Evolutionary conservation across 2,888 invertebrate genomes (phyloP).

Genomic region (Mythimna loreyi): DNA sequence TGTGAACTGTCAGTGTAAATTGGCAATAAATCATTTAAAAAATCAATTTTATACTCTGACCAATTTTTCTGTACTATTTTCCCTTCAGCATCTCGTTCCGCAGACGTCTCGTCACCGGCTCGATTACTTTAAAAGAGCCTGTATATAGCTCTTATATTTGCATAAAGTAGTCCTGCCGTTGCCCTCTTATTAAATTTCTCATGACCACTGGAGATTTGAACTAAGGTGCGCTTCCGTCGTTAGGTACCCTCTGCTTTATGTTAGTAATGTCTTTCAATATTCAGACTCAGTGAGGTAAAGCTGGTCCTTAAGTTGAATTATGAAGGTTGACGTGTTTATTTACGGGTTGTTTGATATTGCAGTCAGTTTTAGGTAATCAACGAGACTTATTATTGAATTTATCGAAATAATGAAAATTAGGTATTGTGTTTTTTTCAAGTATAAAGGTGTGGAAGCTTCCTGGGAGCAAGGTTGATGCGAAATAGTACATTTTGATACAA

Average conservation of each 20-base stretch:
- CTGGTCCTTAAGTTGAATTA: conserved; percentile 8
- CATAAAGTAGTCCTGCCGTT: conserved; percentile 67
- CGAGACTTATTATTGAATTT: no score
- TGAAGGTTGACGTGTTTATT: conserved; percentile 8
- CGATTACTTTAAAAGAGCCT: conserved; percentile 24
- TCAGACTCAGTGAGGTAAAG: conserved; percentile 21
- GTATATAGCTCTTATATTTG: conserved; percentile 63
- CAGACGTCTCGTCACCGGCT: conserved; percentile 14
- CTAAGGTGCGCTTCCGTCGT: conserved; percentile 48
- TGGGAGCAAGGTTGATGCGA: no score
- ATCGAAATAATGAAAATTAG: no score
- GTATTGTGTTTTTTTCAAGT: no score
- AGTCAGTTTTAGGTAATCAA: no score
- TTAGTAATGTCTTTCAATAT: conserved; percentile 41
- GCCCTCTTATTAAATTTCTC: conserved; percentile 74
- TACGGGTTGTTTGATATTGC: not conserved
- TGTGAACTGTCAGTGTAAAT: no score
- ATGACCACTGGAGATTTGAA: conserved; percentile 66
- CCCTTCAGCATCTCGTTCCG: conserved; percentile 4
- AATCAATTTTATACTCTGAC: no score
- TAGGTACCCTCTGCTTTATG: conserved; percentile 38
- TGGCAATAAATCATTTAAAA: no score
- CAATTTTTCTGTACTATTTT: no score
- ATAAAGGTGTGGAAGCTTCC: no score
- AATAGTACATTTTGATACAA: no score